Evolutionary conservation across 2,888 invertebrate genomes (phyloP).

Genomic region (Drosophila pullipes): DNA sequence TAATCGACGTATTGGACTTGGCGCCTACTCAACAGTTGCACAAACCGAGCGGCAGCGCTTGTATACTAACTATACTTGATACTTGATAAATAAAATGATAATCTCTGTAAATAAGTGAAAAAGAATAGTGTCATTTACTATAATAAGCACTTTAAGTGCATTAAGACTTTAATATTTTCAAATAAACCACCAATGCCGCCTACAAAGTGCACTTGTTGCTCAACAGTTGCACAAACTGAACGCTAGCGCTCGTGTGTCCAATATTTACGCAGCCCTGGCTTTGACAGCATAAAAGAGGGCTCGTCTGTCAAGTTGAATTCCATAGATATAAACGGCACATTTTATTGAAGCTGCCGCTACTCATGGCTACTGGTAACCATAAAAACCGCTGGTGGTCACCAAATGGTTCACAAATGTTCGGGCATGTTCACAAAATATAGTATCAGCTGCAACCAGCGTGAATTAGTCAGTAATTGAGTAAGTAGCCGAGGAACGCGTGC

Average conservation of each 20-base stretch:
- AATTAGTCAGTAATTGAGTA: slow-evolving; percentile 3
- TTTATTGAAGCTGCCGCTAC: slow-evolving; percentile 3
- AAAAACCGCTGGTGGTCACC: slow-evolving; percentile 27
- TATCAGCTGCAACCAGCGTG: slow-evolving; percentile 3
- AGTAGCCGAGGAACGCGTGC: slow-evolving; percentile 42
- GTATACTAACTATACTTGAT: not conserved
- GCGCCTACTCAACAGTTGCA: not conserved
- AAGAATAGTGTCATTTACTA: not conserved
- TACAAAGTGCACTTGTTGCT: not conserved
- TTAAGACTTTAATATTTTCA: not conserved
- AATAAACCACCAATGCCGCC: not conserved
- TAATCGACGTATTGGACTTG: not conserved
- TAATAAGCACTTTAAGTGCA: slow-evolving; percentile 14
- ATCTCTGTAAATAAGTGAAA: not conserved
- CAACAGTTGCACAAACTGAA: slow-evolving; percentile 40
- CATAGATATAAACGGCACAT: not conserved
- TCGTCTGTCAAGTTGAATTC: slow-evolving; percentile 35
- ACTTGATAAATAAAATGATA: not conserved
- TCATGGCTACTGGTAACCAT: slow-evolving; percentile 22
- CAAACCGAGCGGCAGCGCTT: not conserved
- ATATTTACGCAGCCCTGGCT: slow-evolving; percentile 29
- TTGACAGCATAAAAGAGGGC: slow-evolving; percentile 43
- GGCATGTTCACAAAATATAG: slow-evolving; percentile 5
- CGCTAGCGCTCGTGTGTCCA: slow-evolving; percentile 7
- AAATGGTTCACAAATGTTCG: slow-evolving; percentile 4